Conservation (phyloP, 2,113 vertebrate species). For the Strix aluco region DNA sequence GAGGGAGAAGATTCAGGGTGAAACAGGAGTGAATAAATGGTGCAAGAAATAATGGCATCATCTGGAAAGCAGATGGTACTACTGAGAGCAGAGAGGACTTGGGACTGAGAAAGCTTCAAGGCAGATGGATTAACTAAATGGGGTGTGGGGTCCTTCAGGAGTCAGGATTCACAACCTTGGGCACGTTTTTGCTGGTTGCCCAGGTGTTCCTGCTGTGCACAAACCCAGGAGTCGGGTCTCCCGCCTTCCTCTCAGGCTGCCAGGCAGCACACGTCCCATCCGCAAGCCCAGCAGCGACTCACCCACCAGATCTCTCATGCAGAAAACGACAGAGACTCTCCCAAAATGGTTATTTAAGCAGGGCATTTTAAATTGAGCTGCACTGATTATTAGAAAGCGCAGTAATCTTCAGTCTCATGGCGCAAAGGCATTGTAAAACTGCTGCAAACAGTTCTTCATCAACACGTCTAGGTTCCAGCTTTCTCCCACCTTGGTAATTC, state of each 20-base stretch:
- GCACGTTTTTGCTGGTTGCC: neutral
- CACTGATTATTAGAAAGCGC: neutral
- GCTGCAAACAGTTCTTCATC: neutral
- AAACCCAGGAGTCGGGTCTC: neutral
- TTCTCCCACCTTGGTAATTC: neutral
- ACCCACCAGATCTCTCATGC: neutral
- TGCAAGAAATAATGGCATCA: neutral
- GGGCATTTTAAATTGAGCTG: neutral
- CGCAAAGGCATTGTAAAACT: slow-evolving; percentile 8
- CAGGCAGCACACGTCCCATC: neutral
- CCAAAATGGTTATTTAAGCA: neutral
- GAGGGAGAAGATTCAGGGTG: neutral
- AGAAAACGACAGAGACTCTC: neutral
- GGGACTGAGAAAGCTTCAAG: neutral
- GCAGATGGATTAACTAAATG: neutral
- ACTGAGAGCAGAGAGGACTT: neutral
- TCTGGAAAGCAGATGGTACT: neutral
- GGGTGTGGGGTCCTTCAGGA: neutral
- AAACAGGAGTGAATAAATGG: neutral
- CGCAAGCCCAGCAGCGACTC: neutral
- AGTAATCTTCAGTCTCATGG: neutral
- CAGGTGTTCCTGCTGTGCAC: neutral
- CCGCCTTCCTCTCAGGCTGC: neutral
- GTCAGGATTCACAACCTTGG: neutral
- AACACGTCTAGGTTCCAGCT: neutral